Evolutionary conservation across 2,888 invertebrate species (phyloP), one percentile per base, ranked within the genome.

Genomic region (Agrotis exclamationis): DNA sequence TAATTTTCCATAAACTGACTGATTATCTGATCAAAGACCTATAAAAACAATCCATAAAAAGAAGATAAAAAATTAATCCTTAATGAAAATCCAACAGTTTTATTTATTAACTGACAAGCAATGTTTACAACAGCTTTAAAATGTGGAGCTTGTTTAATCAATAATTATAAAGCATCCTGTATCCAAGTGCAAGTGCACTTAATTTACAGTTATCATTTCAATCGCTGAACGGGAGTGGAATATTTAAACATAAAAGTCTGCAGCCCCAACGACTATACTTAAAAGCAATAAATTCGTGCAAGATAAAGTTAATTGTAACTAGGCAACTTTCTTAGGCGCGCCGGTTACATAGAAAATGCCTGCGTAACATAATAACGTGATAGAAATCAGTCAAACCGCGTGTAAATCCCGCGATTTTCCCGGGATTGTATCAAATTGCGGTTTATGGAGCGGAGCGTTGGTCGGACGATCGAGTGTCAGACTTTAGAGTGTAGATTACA

Each of bases 401-500:
- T 84, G 87, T 73, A 67, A 78, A 90, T 89, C 85, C 74, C 79
- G 80, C 84, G 86, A 85, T 90, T 91, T 91, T 88, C 87, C 86
- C 83, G 81, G 81, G 89, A 91, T 91, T 89, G 89, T 92, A 93
- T 93, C 93, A 86, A 85, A 89, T 92, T 92, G 91, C 91, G 89
- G 90, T 91, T 91, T 91, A 91, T 89, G 86, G 87, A 85, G 80
- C 84, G 86, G 87, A 85, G 80, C 84, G 82, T 84, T 85, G 86
- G 83, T 88, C 88, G 89, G 83, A 87, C 89, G 90, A 91, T 92
- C 90, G 88, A 93, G 90, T 89, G 88, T 83, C 84, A 84, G 85
- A 82, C 81, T 90, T 88, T 88, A 88, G 82, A 89, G 89, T 87
- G 89, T 89, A 89, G 90, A 92, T 92, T 93, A 90, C 90, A 81